A percentile compares a stretch with the other conserved stretches of the same genome.
Conservation (phyloP, 2,797 vertebrate species). For the Forpus xanthops region DNA sequence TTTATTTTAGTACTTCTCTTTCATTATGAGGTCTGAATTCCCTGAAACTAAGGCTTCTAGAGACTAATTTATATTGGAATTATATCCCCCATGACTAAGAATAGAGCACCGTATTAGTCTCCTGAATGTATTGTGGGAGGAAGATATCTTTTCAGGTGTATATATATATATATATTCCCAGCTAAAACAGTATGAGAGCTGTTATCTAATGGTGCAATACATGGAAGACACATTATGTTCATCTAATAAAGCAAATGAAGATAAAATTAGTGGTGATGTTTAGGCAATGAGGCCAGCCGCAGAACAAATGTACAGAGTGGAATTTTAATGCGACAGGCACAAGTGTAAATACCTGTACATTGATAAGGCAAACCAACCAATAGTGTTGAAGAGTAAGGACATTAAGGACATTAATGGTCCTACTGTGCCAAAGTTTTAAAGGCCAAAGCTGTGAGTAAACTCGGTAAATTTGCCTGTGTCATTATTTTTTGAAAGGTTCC, state of each 20-base stretch:
- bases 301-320: neutral
- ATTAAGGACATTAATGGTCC: neutral
- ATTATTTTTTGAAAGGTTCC: neutral
- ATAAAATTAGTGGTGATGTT: neutral
- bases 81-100: neutral
- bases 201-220: neutral
- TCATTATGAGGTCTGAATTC: neutral
- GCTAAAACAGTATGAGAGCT: neutral
- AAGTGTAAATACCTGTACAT: neutral
- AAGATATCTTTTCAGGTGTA: neutral
- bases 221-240: neutral
- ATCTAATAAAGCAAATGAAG: neutral
- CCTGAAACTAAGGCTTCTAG: constrained; percentile 3
- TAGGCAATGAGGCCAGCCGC: neutral
- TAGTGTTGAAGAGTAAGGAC: neutral
- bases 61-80: neutral
- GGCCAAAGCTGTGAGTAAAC: neutral
- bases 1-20: constrained; percentile 21
- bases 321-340: neutral
- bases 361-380: neutral
- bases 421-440: neutral
- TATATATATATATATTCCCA: neutral
- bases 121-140: neutral
- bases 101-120: neutral
- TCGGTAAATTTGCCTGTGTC: neutral